Evolutionary conservation across 2,888 invertebrate species (phyloP), one percentile per base, ranked within the genome.

Genomic region (Lasius platythorax): DNA sequence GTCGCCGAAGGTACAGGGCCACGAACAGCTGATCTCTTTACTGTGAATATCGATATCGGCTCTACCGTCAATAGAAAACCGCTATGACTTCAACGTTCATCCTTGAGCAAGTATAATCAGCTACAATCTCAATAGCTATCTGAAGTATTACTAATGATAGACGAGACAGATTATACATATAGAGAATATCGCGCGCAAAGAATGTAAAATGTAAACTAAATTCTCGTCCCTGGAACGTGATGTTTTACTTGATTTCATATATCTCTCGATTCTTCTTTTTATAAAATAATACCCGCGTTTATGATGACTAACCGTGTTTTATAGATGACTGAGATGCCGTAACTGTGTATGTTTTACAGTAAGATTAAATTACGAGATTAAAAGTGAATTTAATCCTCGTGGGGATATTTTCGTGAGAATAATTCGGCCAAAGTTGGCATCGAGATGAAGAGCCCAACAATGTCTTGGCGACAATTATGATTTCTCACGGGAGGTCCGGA

Each of bases 401-500:
- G 46, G 5, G 8, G 2, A 53, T 53, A n/a, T 53, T 53, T 53
- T 53, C 5, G 5, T 2, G 5, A 46, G 18, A 46, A 46, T 46
- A 46, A 46, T 18, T 46, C 5, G 46, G 15, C 2, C 18, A 46
- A 46, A 46, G 15, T 46, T 15, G 46, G 2, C 18, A 5, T 46
- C 5, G 46, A 46, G 12, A 12, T 43, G 12, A 43, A 43, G 15
- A n/a, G 6, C 11, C 6, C 3, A 37, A 53, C 3, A 18, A 40
- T 50, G 12, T 6, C 50, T 37, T 33, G 46, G 3, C 30, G 40
- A 58, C 43, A 15, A 33, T 12, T 58, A 70, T 83, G 18, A 75
- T 85, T 75, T 83, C 83, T 85, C 85, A 40, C 68, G 23, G 50
- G 58, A 66, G 72, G 66, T 83, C 58, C 28, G 50, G 73, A 83